Conservation (phyloP, 2,113 vertebrate species). For the Cynoglossus semilaevis region DNA sequence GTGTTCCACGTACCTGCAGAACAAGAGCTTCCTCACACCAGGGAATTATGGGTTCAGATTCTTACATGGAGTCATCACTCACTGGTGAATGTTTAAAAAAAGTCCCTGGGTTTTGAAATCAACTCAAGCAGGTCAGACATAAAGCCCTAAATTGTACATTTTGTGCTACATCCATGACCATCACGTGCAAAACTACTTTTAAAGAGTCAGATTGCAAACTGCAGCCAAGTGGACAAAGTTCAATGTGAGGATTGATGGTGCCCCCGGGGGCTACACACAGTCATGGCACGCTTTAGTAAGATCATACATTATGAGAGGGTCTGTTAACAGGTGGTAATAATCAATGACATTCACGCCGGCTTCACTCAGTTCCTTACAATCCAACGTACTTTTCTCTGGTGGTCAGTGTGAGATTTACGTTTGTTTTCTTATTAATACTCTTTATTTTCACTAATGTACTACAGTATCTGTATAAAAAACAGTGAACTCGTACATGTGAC, state of each 20-base stretch:
- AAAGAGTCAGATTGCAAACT: not conserved
- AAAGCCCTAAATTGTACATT: too few relatives aligned
- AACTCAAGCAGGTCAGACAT: too few relatives aligned
- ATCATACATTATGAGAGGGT: conserved; percentile 15
- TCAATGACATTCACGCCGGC: conserved; percentile 3
- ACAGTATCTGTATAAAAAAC: too few relatives aligned
- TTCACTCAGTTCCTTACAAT: not conserved
- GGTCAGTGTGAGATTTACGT: too few relatives aligned
- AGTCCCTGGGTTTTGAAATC: too few relatives aligned
- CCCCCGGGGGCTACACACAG: not conserved
- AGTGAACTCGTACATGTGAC: too few relatives aligned
- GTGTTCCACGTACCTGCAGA: conserved; percentile 53
- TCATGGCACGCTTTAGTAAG: too few relatives aligned
- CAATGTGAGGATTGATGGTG: not conserved
- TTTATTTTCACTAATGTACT: too few relatives aligned
- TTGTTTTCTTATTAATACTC: too few relatives aligned
- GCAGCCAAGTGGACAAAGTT: conserved; percentile 1
- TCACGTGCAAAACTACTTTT: not conserved
- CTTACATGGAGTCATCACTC: not conserved
- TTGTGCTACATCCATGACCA: too few relatives aligned
- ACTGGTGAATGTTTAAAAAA: too few relatives aligned
- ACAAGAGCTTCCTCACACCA: conserved; percentile 60
- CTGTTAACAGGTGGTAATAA: not conserved
- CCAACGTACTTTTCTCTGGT: too few relatives aligned
- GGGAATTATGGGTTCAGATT: conserved; percentile 31